Evolutionary conservation across 2,797 vertebrate species (phyloP).

Genomic region (Lepilemur septentrionalis): DNA sequence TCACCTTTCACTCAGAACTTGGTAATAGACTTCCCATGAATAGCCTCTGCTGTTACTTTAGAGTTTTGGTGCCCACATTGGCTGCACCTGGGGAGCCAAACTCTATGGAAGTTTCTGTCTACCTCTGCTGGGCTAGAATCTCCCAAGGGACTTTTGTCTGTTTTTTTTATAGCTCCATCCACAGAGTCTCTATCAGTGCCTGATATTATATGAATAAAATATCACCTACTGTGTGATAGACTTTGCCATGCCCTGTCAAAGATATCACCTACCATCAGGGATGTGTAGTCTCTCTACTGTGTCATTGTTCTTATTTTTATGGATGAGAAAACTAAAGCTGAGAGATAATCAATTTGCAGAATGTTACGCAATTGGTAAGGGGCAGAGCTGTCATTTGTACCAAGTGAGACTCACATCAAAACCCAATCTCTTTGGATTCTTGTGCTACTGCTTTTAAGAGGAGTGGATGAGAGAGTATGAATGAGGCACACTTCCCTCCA

Average conservation of each 20-base stretch:
- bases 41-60: not conserved
- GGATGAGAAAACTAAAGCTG: not conserved
- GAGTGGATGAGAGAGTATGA: not conserved
- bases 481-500: not conserved
- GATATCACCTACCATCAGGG: rapidly evolving
- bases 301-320: not conserved
- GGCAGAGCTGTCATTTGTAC: not conserved
- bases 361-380: not conserved
- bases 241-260: not conserved
- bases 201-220: not conserved
- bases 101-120: not conserved
- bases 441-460: not conserved
- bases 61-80: not conserved
- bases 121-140: not conserved
- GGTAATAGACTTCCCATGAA: not conserved
- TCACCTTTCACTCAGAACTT: not conserved
- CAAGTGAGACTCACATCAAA: not conserved
- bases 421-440: not conserved
- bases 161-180: not conserved
- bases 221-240: not conserved
- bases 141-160: not conserved
- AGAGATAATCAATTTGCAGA: not conserved
- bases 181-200: not conserved
- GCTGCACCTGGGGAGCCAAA: not conserved
- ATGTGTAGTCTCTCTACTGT: not conserved